These are phyloP conservation scores for Netelia melanura DNA, from an alignment of 2,888 invertebrate genomes.

Conservation along the genomic window DNA sequence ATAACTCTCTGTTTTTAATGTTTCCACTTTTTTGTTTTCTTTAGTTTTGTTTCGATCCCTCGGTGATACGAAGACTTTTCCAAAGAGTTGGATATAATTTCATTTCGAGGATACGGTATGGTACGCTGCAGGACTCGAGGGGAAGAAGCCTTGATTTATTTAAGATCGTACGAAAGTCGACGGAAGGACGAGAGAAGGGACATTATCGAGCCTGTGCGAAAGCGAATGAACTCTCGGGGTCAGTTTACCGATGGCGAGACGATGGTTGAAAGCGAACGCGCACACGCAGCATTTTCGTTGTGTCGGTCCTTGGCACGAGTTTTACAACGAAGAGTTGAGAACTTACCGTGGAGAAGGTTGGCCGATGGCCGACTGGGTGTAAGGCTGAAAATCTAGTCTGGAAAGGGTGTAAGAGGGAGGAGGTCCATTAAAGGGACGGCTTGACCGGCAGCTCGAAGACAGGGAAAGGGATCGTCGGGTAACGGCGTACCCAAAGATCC, in stretches of 20 bases:
- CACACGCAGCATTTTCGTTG: neutral
- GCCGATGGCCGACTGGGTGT: slow-evolving; percentile 33
- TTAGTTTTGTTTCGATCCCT: neutral
- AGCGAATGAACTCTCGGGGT: slow-evolving; percentile 60
- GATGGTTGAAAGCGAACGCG: slow-evolving; percentile 20
- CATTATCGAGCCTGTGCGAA: slow-evolving; percentile 53
- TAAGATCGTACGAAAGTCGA: slow-evolving; percentile 35
- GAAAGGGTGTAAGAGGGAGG: slow-evolving; percentile 40
- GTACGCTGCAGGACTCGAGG: neutral
- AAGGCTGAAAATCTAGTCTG: slow-evolving; percentile 39
- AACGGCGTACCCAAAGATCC: slow-evolving; percentile 26
- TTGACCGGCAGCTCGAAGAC: slow-evolving; percentile 73
- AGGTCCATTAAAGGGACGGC: slow-evolving; percentile 76
- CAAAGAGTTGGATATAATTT: slow-evolving; percentile 1
- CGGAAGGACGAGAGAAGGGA: slow-evolving; percentile 18
- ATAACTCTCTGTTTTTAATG: neutral
- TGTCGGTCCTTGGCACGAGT: slow-evolving; percentile 48
- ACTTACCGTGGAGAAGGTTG: slow-evolving; percentile 46
- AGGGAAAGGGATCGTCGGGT: slow-evolving; percentile 61
- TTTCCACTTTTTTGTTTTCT: neutral
- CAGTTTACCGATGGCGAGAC: slow-evolving; percentile 51
- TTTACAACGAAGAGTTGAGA: slow-evolving; percentile 59
- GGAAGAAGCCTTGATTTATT: slow-evolving; percentile 35
- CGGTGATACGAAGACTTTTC: neutral
- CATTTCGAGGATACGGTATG: neutral